A percentile compares a stretch with the other conserved stretches of the same genome.
phyloP scores from a whole-genome alignment of 2,113 vertebrate species.

The Gallinago undulata region DNA sequence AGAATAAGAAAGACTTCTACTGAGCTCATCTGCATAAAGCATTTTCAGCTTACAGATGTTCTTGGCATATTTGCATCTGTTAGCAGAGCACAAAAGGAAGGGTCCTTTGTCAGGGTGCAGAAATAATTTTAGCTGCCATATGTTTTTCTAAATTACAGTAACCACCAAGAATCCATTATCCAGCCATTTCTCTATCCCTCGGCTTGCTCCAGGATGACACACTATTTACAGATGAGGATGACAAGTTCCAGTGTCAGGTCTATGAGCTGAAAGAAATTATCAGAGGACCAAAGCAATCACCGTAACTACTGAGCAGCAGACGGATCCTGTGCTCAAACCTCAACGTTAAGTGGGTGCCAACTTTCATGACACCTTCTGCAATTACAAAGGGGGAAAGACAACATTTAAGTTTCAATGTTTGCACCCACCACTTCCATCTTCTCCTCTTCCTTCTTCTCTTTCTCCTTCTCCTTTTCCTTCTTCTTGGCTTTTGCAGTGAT shows the following conservation, averaged over 20 bases:
- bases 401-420: neutral
- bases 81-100: neutral
- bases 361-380: neutral
- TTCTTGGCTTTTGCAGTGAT: slow-evolving; percentile 99
- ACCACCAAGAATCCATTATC: neutral
- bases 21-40: neutral
- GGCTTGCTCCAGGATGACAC: neutral
- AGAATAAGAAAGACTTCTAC: neutral
- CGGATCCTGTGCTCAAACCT: neutral
- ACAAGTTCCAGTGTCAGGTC: neutral
- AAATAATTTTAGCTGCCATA: neutral
- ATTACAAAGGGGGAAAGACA: neutral
- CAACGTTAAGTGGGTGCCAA: neutral
- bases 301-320: neutral
- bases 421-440: slow-evolving; percentile 97
- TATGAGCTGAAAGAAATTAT: neutral
- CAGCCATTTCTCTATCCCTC: neutral
- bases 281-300: neutral
- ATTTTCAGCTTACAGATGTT: neutral
- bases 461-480: slow-evolving; percentile 97
- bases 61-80: neutral
- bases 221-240: neutral
- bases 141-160: neutral
- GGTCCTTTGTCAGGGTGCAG: neutral
- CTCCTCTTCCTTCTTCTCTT: slow-evolving; percentile 91